Percentiles rank a stretch among this genome's conserved stretches.
Conservation (phyloP, 1,140 invertebrate species). For the Calliopsis andreniformis region DNA sequence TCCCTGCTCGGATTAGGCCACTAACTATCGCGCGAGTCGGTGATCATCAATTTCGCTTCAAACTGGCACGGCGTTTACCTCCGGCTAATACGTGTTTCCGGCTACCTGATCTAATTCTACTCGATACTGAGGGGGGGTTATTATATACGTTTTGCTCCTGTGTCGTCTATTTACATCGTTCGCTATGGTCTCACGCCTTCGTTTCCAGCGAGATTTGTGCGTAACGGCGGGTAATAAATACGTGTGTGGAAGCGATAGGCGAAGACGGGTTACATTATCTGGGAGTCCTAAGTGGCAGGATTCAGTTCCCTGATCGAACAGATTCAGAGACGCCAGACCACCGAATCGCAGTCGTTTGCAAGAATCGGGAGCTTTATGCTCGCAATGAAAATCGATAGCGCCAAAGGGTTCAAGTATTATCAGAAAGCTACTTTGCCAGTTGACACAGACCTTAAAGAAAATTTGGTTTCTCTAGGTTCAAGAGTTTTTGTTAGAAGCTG, state of each 20-base stretch:
- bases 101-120: constrained; percentile 65
- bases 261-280: constrained; percentile 47
- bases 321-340: constrained; percentile 10
- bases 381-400: background rate
- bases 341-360: background rate
- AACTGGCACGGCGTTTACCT: constrained; percentile 40
- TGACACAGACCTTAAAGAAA: too few relatives aligned
- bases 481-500: too few relatives aligned
- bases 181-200: constrained; percentile 52
- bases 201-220: constrained; percentile 48
- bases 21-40: constrained; percentile 1
- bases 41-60: constrained; percentile 26
- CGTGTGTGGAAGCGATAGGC: constrained; percentile 53
- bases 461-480: too few relatives aligned
- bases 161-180: constrained; percentile 70
- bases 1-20: constrained; percentile 39
- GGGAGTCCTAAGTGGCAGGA: constrained; percentile 42
- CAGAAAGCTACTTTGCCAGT: too few relatives aligned
- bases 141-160: constrained; percentile 54
- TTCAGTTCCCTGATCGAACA: constrained; percentile 10
- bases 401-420: background rate
- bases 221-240: constrained; percentile 56
- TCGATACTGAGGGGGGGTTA: constrained; percentile 48
- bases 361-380: background rate
- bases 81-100: constrained; percentile 43